These are phyloP conservation scores for Synanthedon andrenaeformis DNA, from an alignment of 2,888 invertebrate species.

Conservation along the genomic window DNA sequence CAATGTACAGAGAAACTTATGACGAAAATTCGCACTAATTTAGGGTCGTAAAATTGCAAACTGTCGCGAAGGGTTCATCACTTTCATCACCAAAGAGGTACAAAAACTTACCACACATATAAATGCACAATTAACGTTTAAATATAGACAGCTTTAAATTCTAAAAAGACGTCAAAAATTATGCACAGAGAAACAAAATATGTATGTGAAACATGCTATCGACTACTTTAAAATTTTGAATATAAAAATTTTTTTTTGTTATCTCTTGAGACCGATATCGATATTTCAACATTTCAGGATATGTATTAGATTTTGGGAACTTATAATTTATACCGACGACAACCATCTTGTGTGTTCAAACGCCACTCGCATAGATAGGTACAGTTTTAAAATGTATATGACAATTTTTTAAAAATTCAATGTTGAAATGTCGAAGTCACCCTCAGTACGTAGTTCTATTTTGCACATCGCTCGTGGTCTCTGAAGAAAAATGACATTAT, in stretches of 20 bases:
- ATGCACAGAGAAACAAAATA: slow-evolving; percentile 45
- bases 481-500: slow-evolving; percentile 60
- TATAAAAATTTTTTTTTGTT: slow-evolving; percentile 55
- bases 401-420: slow-evolving; percentile 1
- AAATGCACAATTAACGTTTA: slow-evolving; percentile 58
- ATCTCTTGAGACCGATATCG: slow-evolving; percentile 38
- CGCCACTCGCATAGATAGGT: neutral
- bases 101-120: slow-evolving; percentile 40
- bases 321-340: slow-evolving; percentile 2
- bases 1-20: no score
- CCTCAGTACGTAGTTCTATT: slow-evolving; percentile 32
- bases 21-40: no score
- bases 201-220: slow-evolving; percentile 46
- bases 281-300: slow-evolving; percentile 55
- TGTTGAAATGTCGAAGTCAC: slow-evolving; percentile 53
- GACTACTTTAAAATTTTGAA: slow-evolving; percentile 66
- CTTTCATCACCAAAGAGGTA: slow-evolving; percentile 11
- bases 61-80: neutral
- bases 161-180: slow-evolving; percentile 61
- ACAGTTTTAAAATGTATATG: neutral
- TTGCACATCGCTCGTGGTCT: slow-evolving; percentile 55
- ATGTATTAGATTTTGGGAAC: slow-evolving; percentile 47
- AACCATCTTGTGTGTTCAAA: neutral
- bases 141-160: slow-evolving; percentile 41
- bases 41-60: no score